Evolutionary conservation across 2,888 invertebrate genomes (phyloP), one percentile per base, ranked within the genome.

Genomic region (Agelastica alni): DNA sequence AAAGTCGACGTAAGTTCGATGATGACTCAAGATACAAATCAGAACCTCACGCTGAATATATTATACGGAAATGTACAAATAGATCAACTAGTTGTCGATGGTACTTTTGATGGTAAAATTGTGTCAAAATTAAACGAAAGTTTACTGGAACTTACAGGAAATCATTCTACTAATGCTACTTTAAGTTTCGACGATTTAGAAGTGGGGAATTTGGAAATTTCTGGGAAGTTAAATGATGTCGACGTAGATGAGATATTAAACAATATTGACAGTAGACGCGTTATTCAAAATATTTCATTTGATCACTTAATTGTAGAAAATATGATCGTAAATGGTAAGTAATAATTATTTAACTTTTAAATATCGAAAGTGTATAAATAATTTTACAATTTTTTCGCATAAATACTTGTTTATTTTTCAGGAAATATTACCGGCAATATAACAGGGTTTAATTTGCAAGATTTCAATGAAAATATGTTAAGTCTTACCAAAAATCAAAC

Each of bases 21-120:
- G 55, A 67, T 83, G 0, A 81, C 81, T 2, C 71, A 74, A 54
- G 75, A 81, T 42, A 78, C 79, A 0, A 70, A 76, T 1, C 83
- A 85, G 70, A 60, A 68, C 0, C 64, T 85, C 1, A 64, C 75
- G 36, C 51, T 80, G 0, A 66, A 71, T 4, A 59, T 66, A 5
- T 60, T 82, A 1, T 70, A 75, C 2, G 79, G 79, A 1, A 70
- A 76, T 44, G 72, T 81, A 1, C 70, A 68, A 37, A 79, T 85
- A 22, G 73, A 79, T 32, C 74, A 78, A 53, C 63, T 85, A 2
- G 62, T 69, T 9, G 53, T 81, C 0, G 62, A 60, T 4, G 81
- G 78, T 1, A 56, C 72, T 7, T 78, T 75, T 47, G 78, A 79
- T 56, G 75, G 75, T 0, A 68, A 79, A 0, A 75, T 79, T 53